phyloP scores from a whole-genome alignment of 2,797 vertebrate species.

The Molossus molossus region DNA sequence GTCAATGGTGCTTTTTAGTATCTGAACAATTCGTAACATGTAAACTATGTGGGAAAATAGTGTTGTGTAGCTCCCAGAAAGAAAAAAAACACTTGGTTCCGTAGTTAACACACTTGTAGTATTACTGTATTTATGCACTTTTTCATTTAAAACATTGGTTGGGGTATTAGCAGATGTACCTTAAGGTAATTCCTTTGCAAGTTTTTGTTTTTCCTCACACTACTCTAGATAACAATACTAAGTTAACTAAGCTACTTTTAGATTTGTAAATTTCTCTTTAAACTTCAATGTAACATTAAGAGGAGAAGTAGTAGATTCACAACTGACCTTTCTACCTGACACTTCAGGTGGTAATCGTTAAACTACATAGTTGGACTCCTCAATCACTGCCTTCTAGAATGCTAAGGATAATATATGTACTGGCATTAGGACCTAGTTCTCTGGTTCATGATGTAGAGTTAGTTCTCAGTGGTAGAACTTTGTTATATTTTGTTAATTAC shows the following conservation, averaged over 20 bases:
- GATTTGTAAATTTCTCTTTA: slow-evolving; percentile 85
- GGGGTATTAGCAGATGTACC: slow-evolving; percentile 86
- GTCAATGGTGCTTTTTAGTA: slow-evolving; percentile 86
- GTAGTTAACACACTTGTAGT: slow-evolving; percentile 90
- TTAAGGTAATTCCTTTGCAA: slow-evolving; percentile 85
- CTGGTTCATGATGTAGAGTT: slow-evolving; percentile 82
- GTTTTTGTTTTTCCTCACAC: slow-evolving; percentile 85
- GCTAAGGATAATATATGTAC: slow-evolving; percentile 84
- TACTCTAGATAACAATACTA: slow-evolving; percentile 87
- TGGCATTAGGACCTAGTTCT: slow-evolving; percentile 85
- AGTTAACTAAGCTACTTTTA: slow-evolving; percentile 90
- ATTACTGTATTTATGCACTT: slow-evolving; percentile 92
- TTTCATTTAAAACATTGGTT: slow-evolving; percentile 89
- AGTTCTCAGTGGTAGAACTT: slow-evolving; percentile 86
- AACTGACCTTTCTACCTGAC: slow-evolving; percentile 86
- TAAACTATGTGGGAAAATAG: slow-evolving; percentile 90
- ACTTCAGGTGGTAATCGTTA: slow-evolving; percentile 76
- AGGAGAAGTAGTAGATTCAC: slow-evolving; percentile 77
- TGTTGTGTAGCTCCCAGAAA: slow-evolving; percentile 84
- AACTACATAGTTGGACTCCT: slow-evolving; percentile 84
- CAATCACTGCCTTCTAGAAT: slow-evolving; percentile 85
- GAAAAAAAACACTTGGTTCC: slow-evolving; percentile 81
- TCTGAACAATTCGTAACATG: slow-evolving; percentile 86
- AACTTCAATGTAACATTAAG: slow-evolving; percentile 85
- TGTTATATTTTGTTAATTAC: slow-evolving; percentile 88